These are phyloP conservation scores for Dynastes tityus DNA, from an alignment of 2,888 invertebrate species.

Conservation along the genomic window DNA sequence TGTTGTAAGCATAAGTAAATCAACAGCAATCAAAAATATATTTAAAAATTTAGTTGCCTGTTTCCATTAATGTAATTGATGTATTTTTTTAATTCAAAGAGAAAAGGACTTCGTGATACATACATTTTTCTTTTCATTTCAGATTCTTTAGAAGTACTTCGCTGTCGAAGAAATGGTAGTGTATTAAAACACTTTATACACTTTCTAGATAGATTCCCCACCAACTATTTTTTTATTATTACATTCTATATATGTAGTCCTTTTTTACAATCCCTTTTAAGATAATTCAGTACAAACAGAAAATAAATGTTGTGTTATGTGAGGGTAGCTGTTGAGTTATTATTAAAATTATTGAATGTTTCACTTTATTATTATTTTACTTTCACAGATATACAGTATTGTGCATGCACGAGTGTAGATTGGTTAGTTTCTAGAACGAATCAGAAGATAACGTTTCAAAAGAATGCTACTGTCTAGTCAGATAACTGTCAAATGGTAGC, in stretches of 20 bases:
- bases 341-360: conserved; percentile 5
- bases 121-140: conserved; percentile 47
- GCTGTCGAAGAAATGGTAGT: conserved; percentile 46
- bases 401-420: conserved; percentile 9
- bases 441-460: too few relatives aligned
- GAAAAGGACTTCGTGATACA: conserved; percentile 38
- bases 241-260: conserved; percentile 28
- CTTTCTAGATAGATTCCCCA: conserved; percentile 44
- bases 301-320: conserved; percentile 22
- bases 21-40: background rate
- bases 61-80: conserved; percentile 9
- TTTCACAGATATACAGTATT: conserved; percentile 9
- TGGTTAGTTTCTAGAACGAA: too few relatives aligned
- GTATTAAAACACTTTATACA: conserved; percentile 44
- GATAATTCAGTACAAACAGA: conserved; percentile 6
- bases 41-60: background rate
- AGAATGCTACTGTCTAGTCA: too few relatives aligned
- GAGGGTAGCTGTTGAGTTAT: conserved; percentile 20
- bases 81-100: conserved; percentile 14
- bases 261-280: conserved; percentile 26
- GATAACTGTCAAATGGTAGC: too few relatives aligned
- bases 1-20: too few relatives aligned
- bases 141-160: conserved; percentile 47
- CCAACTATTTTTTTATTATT: conserved; percentile 28
- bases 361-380: background rate